phyloP scores from a whole-genome alignment of 2,888 invertebrate genomes.

The Punctoribates punctum region DNA sequence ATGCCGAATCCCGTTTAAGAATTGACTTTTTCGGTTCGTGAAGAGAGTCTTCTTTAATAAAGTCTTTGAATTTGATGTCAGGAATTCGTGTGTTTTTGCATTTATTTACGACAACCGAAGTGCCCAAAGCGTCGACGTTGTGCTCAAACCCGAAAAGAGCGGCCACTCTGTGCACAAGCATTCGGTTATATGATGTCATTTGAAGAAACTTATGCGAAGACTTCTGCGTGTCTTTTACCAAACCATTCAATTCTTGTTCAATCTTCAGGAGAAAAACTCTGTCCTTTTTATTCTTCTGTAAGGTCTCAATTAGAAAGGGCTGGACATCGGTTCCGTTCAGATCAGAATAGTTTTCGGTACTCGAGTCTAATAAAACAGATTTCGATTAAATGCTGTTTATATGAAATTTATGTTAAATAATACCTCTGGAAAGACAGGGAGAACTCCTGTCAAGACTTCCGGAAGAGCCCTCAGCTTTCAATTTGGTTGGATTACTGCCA shows the following conservation, averaged over 20 bases:
- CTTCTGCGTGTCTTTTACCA: conserved; percentile 69
- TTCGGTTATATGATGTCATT: conserved; percentile 92
- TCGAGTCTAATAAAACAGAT: conserved; percentile 61
- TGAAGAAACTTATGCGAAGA: conserved; percentile 77
- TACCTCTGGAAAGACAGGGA: conserved; percentile 59
- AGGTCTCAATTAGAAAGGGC: conserved; percentile 80
- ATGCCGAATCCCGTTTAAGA: conserved; percentile 74
- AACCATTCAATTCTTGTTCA: conserved; percentile 77
- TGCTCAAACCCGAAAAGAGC: conserved; percentile 92
- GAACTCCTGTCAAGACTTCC: conserved; percentile 45
- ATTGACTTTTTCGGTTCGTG: conserved; percentile 73
- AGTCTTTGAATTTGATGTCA: conserved; percentile 68
- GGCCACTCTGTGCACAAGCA: conserved; percentile 91
- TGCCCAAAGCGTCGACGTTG: conserved; percentile 79
- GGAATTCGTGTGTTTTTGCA: conserved; percentile 66
- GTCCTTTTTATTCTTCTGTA: conserved; percentile 86
- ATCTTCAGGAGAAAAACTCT: conserved; percentile 76
- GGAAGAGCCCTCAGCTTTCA: conserved; percentile 39
- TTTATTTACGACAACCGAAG: conserved; percentile 68
- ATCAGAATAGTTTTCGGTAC: conserved; percentile 67
- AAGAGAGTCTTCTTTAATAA: conserved; percentile 60
- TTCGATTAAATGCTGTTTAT: not conserved
- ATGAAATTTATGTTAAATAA: conserved; percentile 38
- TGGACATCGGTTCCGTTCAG: conserved; percentile 76
- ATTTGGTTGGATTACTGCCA: not conserved